A percentile compares a stretch with the other conserved stretches of the same genome.
Conservation (phyloP, 2,113 vertebrate species). For the Dipodomys merriami region DNA sequence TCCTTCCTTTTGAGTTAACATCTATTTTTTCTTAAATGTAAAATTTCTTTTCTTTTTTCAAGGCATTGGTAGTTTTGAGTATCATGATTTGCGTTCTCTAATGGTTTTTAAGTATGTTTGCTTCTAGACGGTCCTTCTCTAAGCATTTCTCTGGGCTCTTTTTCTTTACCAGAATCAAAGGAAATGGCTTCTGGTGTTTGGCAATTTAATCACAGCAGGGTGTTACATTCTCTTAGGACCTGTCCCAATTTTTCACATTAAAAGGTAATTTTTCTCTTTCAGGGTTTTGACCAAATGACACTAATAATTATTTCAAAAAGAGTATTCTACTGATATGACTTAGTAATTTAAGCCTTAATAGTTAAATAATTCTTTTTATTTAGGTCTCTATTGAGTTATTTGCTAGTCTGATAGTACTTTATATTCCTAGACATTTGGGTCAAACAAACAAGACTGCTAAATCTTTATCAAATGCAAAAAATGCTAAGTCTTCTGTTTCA, state of each 20-base stretch:
- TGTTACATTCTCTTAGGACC: conserved; percentile 94
- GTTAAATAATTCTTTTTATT: neutral
- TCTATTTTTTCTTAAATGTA: conserved; percentile 16
- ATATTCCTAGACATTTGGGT: neutral
- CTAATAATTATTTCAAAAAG: neutral
- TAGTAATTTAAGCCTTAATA: conserved; percentile 11
- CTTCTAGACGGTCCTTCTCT: neutral
- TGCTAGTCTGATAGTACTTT: neutral
- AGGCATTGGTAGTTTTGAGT: neutral
- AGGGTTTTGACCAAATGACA: neutral
- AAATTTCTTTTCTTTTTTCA: neutral
- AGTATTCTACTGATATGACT: neutral
- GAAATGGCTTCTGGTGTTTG: conserved; percentile 90
- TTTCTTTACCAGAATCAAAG: conserved; percentile 85
- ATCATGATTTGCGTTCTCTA: neutral
- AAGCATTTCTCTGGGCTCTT: conserved; percentile 31
- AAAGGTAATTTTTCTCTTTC: conserved; percentile 84
- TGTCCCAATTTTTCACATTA: conserved; percentile 90
- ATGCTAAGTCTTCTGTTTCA: neutral
- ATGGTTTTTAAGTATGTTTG: neutral
- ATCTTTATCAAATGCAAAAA: neutral
- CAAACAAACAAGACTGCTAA: neutral
- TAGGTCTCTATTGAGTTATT: neutral
- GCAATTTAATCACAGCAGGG: conserved; percentile 85
- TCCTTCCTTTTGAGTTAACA: neutral